Evolutionary conservation across 2,888 invertebrate species (phyloP), one percentile per base, ranked within the genome.

Genomic region (Pandemis heparana): DNA sequence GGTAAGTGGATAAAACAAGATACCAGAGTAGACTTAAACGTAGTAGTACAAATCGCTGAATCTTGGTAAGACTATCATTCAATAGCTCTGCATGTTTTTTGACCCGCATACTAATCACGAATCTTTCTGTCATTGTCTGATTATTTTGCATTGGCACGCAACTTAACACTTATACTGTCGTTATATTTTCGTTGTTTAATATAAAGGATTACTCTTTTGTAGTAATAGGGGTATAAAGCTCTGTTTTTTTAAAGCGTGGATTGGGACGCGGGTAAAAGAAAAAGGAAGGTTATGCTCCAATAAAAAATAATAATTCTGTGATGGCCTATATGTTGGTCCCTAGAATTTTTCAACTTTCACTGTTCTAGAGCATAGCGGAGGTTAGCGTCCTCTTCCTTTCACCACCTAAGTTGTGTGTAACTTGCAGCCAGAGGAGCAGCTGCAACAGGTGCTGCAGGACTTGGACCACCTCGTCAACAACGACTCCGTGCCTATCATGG

Each of bases 351-450:
- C 23, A 32, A 32, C 23, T 32, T 32, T 2, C 23, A 32, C 23
- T 32, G 23, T 32, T 32, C 23, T 32, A 32, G 23, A 32, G 5
- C 6, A 6, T 4, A n/a, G 48, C 5, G 4, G n/a, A 14, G n/a
- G 5, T 48, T n/a, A 14, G 48, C 53, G 9, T 10, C n/a, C 7
- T 18, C 18, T 18, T 9, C 18, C 18, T 16, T 16, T 3, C 6
- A 53, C 5, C 18, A 18, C 46, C 23, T 18, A 14, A 43, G 12
- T 14, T 48, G 9, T 18, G 18, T 9, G 16, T 64, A 23, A 14
- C n/a, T 85, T 86, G 18, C 83, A 92, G 93, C 88, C 89, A 0
- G 85, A 88, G 41, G 85, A 92, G 38, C 87, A 92, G 74, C 77
- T 93, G 7, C 81, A 87, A 48, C 85, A 89, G 73, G 91, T 93